phyloP scores from a whole-genome alignment of 2,113 vertebrate species.

The Larimichthys polyactis region DNA sequence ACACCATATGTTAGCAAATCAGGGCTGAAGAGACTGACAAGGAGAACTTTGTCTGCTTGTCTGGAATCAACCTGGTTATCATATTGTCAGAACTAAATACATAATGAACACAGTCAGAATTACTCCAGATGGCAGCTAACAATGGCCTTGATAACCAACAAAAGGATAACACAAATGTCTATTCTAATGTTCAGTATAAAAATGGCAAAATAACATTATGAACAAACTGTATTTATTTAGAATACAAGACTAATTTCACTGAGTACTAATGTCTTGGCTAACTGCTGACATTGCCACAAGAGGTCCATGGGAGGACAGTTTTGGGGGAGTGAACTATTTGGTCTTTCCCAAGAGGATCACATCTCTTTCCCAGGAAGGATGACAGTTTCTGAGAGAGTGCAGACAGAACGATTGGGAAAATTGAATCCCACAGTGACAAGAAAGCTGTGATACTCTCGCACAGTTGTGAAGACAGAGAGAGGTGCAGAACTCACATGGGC shows the following conservation, averaged over 20 bases:
- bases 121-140: not conserved
- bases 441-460: not conserved
- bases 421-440: conserved; percentile 29
- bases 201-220: not conserved
- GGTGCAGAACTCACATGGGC: not conserved
- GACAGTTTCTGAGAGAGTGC: conserved; percentile 57
- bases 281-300: not conserved
- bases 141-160: not conserved
- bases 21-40: conserved; percentile 23
- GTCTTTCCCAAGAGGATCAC: conserved; percentile 74
- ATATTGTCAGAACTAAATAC: not conserved
- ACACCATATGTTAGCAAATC: not conserved
- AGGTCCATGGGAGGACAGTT: conserved; percentile 26
- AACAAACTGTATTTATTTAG: not conserved
- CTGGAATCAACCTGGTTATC: not conserved
- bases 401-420: conserved; percentile 55
- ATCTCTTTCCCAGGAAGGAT: conserved; percentile 69
- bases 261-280: too few relatives aligned
- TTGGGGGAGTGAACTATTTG: conserved; percentile 20
- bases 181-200: not conserved
- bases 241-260: not conserved
- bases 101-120: not conserved
- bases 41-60: conserved; percentile 15
- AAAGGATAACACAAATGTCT: not conserved
- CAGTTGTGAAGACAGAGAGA: conserved; percentile 29